Base-by-base conservation (phyloP, 2,888 invertebrate genomes). In the Lasioglossum lativentre region DNA sequence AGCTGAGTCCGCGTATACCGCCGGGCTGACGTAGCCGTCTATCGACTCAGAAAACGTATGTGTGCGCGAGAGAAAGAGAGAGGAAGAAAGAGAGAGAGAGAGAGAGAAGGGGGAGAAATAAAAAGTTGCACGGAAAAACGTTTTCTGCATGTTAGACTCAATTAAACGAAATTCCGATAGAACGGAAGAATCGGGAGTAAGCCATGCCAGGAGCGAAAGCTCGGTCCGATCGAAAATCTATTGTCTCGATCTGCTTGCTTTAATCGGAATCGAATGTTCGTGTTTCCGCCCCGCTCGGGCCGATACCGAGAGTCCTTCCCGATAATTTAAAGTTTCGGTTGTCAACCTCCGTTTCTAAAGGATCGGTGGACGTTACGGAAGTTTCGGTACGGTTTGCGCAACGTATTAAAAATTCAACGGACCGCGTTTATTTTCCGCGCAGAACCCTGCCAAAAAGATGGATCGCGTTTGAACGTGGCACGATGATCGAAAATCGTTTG, bases 1-100 rank as follows among this genome's bases (percentile, higher is more conserved):
- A 86, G 87, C 90, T 70, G 82, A 80, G 87, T 83, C 77, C 79
- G 80, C 82, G 78, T 74, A 73, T 66, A 71, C 75, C 81, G 14
- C 59, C 56, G n/a, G 38, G n/a, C 40, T 52, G 73, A 73, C 82
- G 72, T 75, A 47, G 52, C 52, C 71, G 70, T 79, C 77, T 82
- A 63, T 73, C n/a, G 10, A 6, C 23, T 75, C 38, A 56, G 63
- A 14, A 70, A 79, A 75, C 34, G n/a, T 27, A 1, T 5, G 27
- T 5, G 59, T 27, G 27, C 1, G 59, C 59, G 3, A 27, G 42
- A 4, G 23, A 2, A 27, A 47, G 27, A 12, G 1, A 27, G 52
- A 59, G 19, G 40, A n/a, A n/a, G 14, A n/a, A 30, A 38, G 23
- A 45, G 23, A 23, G 47, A 6, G 5, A 19, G 23, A 52, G 23